Base-by-base conservation (phyloP, 2,888 invertebrate genomes). In the Napeogenes sylphis region DNA sequence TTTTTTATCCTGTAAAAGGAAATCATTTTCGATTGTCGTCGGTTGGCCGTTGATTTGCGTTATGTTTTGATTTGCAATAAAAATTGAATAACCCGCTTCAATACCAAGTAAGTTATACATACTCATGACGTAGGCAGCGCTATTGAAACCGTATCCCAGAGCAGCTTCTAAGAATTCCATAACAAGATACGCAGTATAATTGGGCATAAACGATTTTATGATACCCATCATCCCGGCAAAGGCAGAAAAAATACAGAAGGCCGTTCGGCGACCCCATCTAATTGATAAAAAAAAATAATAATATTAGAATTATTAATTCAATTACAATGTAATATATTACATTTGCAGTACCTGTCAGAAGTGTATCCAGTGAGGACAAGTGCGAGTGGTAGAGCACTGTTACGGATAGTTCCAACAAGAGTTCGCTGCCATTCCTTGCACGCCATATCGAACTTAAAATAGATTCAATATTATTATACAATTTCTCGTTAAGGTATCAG, bases 361-460 rank as follows among this genome's bases (percentile, higher is more conserved):
- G 94, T 75, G 71, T 92, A 92, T 55, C 95, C 95, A 3, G 94
- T 92, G 66, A 94, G 87, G 4, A 94, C 87, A 64, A 95, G 90
- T 10, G 94, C 93, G 67, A 94, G 79, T 62, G 95, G 94, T 75
- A 94, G 93, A 53, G 95, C 95, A 54, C 93, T 77, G 77, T 93
- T 94, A 73, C 94, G 93, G 59, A 95, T 89, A 8, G 95, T 93
- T 47, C 95, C 95, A 61, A 95, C 93, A 78, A 95, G 77, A 0
- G 95, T 92, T 66, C 95, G 87, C 84, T 92, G 92, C 95, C 95
- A 95, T 75, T 93, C 91, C 58, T 92, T 91, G 72, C 94, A 94
- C 14, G 92, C 92, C 66, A 94, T 79, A 69, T 86, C 80, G 83
- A 93, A 94, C 94, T 94, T 81, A 8, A 80, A 81, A 58, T 47